Evolutionary conservation across 2,113 vertebrate species (phyloP), one percentile per base, ranked within the genome.

Genomic region (Urocolius indicus): DNA sequence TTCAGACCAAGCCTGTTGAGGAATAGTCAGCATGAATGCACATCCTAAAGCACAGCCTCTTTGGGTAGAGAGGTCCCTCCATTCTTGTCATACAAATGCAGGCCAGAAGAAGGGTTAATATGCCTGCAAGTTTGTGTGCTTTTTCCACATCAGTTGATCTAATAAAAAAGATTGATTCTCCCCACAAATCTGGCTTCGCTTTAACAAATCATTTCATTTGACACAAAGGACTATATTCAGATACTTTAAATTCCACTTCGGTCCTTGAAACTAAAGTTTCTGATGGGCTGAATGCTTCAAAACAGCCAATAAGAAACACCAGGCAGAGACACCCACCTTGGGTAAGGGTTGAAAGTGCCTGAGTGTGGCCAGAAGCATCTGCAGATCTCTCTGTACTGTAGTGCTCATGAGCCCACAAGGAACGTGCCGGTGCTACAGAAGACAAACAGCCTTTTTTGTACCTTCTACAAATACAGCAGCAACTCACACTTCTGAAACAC

Each of bases 121-220:
- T 12, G 72, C 83, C 94, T 93, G 43, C 9, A 71, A 77, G 68
- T 77, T 93, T 46, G 38, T 90, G 90, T 95, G 88, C 88, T 86
- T 94, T 96, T 94, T 94, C 94, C 93, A 95, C 94, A 93, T 84
- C 83, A 61, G 91, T 92, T 90, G 93, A 89, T 95, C 93, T 93
- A 93, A 95, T 95, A 96, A 96, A 97, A 93, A 95, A 95, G 96
- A 97, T 93, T 92, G 94, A 97, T 97, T 92, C 76, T 89, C 73
- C 86, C 83, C 8, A 16, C 91, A 96, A 92, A 94, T 84, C 95
- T 95, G 94, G 96, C 91, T 95, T 94, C 29, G 21, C 94, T 95
- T 93, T 86, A 97, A 93, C 94, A 97, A 96, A 96, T 95, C 93
- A 92, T 81, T 96, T 84, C 76, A 93, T 93, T 95, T 92, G 95